phyloP scores from a whole-genome alignment of 2,113 vertebrate species.

The Planiliza haematocheilus region DNA sequence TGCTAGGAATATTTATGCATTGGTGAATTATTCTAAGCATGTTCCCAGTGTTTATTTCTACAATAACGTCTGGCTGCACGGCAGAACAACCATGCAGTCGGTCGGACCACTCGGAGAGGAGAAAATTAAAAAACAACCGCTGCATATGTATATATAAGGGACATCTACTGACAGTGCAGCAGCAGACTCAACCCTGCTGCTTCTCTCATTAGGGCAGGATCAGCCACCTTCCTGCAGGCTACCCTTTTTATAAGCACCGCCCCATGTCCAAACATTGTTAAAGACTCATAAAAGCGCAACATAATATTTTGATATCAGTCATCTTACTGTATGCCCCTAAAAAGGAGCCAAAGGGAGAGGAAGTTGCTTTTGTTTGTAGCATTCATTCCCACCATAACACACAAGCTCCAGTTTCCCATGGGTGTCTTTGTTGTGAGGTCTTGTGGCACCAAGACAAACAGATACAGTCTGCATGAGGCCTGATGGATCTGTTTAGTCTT shows the following conservation, averaged over 20 bases:
- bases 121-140: constrained; percentile 7
- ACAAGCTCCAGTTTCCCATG: constrained; percentile 60
- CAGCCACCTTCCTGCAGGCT: constrained; percentile 32
- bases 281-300: constrained; percentile 53
- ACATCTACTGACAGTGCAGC: constrained; percentile 30
- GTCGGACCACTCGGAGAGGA: constrained; percentile 21
- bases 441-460: constrained; percentile 67
- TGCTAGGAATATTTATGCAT: constrained; percentile 71
- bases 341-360: constrained; percentile 45
- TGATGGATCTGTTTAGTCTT: constrained; percentile 70
- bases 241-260: constrained; percentile 31
- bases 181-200: constrained; percentile 23
- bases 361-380: constrained; percentile 58
- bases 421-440: constrained; percentile 71
- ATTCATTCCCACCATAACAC: constrained; percentile 65
- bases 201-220: constrained; percentile 28
- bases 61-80: constrained; percentile 57
- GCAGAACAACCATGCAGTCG: constrained; percentile 33
- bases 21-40: constrained; percentile 76
- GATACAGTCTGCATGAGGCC: constrained; percentile 33
- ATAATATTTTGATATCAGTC: constrained; percentile 75
- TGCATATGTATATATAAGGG: constrained; percentile 16
- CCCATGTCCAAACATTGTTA: constrained; percentile 62
- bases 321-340: constrained; percentile 44
- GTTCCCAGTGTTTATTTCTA: constrained; percentile 70